Evolutionary conservation across 2,888 invertebrate species (phyloP).

Genomic region (Bedellia somnulentella): DNA sequence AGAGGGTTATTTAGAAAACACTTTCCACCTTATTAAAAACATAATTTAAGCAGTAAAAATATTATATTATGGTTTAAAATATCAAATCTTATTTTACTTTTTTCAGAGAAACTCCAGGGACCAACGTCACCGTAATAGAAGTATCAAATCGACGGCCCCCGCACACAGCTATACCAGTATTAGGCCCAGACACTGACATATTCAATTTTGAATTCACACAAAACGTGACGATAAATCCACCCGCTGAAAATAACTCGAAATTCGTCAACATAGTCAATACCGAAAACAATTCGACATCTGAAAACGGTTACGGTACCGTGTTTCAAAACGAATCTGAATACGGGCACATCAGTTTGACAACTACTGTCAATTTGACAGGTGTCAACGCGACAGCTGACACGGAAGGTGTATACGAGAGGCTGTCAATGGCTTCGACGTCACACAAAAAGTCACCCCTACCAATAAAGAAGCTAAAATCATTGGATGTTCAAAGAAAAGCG

Average conservation of each 20-base stretch:
- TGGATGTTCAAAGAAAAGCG: conserved; percentile 32
- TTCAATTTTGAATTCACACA: conserved; percentile 39
- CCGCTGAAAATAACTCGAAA: conserved; percentile 12
- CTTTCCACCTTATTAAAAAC: no score
- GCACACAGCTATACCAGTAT: conserved; percentile 41
- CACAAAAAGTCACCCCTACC: conserved; percentile 22
- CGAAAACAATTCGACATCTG: conserved; percentile 18
- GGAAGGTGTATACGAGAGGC: conserved; percentile 31
- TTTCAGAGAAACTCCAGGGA: conserved; percentile 16
- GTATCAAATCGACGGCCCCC: conserved; percentile 54
- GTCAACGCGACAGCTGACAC: conserved; percentile 12
- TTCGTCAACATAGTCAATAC: conserved; percentile 47
- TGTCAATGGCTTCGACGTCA: conserved; percentile 44
- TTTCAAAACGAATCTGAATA: conserved; percentile 31
- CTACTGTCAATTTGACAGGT: conserved; percentile 32
- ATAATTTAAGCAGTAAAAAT: no score
- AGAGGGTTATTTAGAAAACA: no score
- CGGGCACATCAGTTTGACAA: conserved; percentile 44
- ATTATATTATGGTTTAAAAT: no score
- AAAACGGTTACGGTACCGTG: conserved; percentile 34
- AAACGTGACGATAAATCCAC: conserved; percentile 15
- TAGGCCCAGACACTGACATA: conserved; percentile 28
- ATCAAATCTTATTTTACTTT: background rate
- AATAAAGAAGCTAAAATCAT: conserved; percentile 20
- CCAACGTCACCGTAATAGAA: conserved; percentile 64